Evolutionary conservation across 2,113 vertebrate genomes (phyloP), one percentile per base, ranked within the genome.

Genomic region (Antigone vipio): DNA sequence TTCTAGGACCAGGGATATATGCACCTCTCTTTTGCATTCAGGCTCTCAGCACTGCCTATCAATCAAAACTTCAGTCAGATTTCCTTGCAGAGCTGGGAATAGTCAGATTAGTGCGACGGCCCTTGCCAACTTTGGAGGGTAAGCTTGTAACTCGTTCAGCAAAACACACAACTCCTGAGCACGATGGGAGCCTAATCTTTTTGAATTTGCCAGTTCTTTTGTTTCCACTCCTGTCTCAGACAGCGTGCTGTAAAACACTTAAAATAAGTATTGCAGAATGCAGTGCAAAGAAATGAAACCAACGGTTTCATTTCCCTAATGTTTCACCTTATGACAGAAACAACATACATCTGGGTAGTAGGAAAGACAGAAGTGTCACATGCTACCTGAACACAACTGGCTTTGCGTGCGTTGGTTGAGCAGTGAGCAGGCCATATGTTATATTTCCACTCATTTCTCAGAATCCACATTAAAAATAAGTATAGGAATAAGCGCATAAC

Each of bases 201-300:
- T 55, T 56, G 12, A 53, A 62, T 92, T 85, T 91, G 9, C 20
- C n/a, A 45, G 15, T 64, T 71, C 34, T 90, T 93, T 66, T 95
- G n/a, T 58, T 82, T 86, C 32, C 35, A 62, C 9, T 72, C 30
- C 44, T 78, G 26, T 60, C n/a, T 87, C 59, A 77, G 22, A 44
- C 26, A 21, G 12, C 5, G 9, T 56, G 30, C 49, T 82, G 50
- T 72, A 71, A 85, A 66, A 66, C 9, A 22, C 53, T 94, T 80
- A 92, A 97, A 95, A 92, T 87, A 93, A 88, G 45, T 50, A 23
- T 5, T 69, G 50, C n/a, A 82, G 82, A 95, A 85, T 15, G 32
- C 34, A 53, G 29, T 29, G 26, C 32, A 26, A 81, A 97, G 95
- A 94, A 97, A 97, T 74, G 93, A 97, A 97, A 97, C 92, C 44